Evolutionary conservation across 2,888 invertebrate genomes (phyloP), one percentile per base, ranked within the genome.

Genomic region (Dioctria linearis): DNA sequence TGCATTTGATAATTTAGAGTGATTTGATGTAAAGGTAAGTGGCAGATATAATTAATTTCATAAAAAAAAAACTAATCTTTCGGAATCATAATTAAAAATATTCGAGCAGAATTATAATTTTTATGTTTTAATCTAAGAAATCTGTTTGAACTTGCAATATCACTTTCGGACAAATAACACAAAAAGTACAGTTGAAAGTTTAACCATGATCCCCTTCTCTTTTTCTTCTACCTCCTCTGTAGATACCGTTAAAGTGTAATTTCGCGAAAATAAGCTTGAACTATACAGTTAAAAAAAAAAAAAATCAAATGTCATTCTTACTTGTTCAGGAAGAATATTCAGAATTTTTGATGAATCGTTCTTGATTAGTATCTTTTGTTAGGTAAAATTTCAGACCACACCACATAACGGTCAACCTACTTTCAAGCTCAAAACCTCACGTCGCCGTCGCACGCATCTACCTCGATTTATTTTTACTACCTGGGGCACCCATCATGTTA

Each of bases 351-450:
- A 76, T 76, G 63, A 63, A 76, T 76, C 76, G 61, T 76, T 76
- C 49, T 76, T 63, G 43, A 61, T 76, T 76, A 57, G 46, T 63
- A 76, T 76, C 76, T 51, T 40, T 46, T 63, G 46, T 76, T 63
- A 63, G 51, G 76, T 61, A 76, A 63, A 54, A 46, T 75, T 76
- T 46, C 54, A 76, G 76, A 76, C 76, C 76, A 63, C 76, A 63
- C 76, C 76, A 76, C 39, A 61, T 76, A 76, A 76, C 76, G 76
- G 76, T 76, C 76, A 76, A 76, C 76, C 76, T 76, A 76, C 76
- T 76, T 76, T 76, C 63, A 39, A 63, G 51, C 43, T 61, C 57
- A 46, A 76, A 37, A 49, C 63, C 76, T 37, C 63, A 49, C 63
- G 63, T 5, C 63, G 61, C 76, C 63, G 63, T 5, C 63, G 61